These are phyloP conservation scores for Turritopsis rubra DNA, from an alignment of 30 jellyfish, hydroid and myxozoan genomes.

Conservation along the genomic window DNA sequence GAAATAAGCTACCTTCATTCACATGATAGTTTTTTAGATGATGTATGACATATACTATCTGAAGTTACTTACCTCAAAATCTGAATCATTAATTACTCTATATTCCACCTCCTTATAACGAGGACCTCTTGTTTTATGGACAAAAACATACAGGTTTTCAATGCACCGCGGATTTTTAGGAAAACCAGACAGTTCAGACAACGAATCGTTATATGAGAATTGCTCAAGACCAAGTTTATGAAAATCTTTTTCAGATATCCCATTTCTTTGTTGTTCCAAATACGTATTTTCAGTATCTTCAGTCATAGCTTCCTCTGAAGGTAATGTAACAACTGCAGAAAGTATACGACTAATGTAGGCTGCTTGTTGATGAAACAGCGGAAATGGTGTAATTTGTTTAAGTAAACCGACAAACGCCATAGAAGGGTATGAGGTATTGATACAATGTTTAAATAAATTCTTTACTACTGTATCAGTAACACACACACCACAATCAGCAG, in stretches of 20 bases:
- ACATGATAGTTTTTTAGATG: too few species aligned
- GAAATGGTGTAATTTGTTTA: constrained; percentile 40
- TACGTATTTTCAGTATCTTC: constrained; percentile 24
- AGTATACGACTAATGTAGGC: constrained; percentile 35
- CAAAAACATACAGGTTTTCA: background rate
- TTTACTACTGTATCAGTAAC: constrained; percentile 15
- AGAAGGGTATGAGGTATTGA: constrained; percentile 48
- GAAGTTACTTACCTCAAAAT: background rate
- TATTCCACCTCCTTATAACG: background rate
- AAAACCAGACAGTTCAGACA: background rate
- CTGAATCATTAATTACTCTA: background rate
- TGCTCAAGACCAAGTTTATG: constrained; percentile 28
- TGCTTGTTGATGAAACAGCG: constrained; percentile 52
- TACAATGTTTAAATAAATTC: constrained; percentile 46
- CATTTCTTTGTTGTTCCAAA: constrained; percentile 16
- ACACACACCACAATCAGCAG: constrained; percentile 32
- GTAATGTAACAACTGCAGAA: constrained; percentile 36
- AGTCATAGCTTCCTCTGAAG: constrained; percentile 34
- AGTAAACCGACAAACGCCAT: constrained; percentile 56
- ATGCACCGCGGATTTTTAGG: background rate
- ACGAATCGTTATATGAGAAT: background rate
- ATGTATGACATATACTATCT: background rate
- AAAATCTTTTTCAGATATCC: constrained; percentile 41
- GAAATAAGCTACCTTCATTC: too few species aligned
- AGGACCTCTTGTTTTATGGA: background rate